phyloP scores from a whole-genome alignment of 2,113 vertebrate genomes.

The Trichomycterus rosablanca region DNA sequence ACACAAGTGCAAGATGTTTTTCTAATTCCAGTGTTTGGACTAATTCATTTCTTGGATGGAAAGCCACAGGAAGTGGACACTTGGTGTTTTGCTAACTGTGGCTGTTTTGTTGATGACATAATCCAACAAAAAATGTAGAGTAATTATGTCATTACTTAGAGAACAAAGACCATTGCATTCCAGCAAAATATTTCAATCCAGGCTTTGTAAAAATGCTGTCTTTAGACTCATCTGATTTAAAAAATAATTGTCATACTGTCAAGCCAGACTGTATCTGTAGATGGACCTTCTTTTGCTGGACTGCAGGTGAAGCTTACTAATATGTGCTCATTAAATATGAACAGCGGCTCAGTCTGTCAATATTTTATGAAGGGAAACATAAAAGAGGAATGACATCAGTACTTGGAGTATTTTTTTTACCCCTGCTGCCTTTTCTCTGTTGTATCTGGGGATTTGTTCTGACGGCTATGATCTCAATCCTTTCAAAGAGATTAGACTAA shows the following conservation, averaged over 20 bases:
- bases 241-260: neutral
- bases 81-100: neutral
- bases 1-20: too few species aligned
- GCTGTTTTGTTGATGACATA: neutral
- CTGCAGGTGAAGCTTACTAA: slow-evolving; percentile 9
- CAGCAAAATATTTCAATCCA: neutral
- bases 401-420: neutral
- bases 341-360: slow-evolving; percentile 17
- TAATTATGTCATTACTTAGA: neutral
- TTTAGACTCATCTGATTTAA: neutral
- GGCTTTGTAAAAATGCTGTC: neutral
- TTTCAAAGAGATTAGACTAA: too few species aligned
- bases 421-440: neutral
- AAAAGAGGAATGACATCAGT: slow-evolving; percentile 22
- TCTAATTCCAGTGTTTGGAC: too few species aligned
- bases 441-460: too few species aligned
- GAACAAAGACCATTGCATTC: neutral
- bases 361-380: slow-evolving; percentile 43
- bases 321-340: slow-evolving; percentile 32
- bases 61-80: slow-evolving; percentile 2
- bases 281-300: neutral
- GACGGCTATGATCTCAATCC: too few species aligned
- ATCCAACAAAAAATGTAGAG: neutral
- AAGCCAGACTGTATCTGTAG: neutral
- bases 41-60: too few species aligned